Evolutionary conservation across 2,113 vertebrate species (phyloP).

Genomic region (Choloepus hoffmanni): DNA sequence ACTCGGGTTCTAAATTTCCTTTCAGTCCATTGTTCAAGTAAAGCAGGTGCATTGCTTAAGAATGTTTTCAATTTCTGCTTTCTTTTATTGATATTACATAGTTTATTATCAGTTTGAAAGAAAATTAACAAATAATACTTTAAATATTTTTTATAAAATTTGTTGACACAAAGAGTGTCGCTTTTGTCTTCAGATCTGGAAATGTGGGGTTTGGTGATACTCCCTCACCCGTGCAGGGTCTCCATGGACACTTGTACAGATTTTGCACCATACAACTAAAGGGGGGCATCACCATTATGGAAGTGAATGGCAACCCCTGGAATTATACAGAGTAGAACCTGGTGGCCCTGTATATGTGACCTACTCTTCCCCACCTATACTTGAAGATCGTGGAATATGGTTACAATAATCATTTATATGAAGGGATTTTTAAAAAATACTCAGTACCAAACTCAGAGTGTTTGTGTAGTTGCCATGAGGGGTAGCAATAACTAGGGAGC

Average conservation of each 20-base stretch:
- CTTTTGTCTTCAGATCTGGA: background rate
- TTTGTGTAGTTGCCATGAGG: background rate
- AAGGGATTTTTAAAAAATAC: background rate
- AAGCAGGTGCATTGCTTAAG: background rate
- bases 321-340: background rate
- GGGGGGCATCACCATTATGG: background rate
- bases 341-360: background rate
- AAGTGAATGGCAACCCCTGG: background rate
- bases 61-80: background rate
- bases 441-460: background rate
- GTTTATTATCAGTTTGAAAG: constrained; percentile 1
- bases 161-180: background rate
- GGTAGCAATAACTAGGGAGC: background rate
- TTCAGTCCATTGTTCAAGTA: background rate
- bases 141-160: background rate
- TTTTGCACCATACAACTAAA: background rate
- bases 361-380: background rate
- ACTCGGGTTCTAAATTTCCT: background rate
- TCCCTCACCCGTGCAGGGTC: background rate
- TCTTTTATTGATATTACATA: background rate
- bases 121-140: constrained; percentile 24
- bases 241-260: background rate
- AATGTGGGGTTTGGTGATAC: background rate
- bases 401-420: background rate
- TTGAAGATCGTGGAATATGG: background rate